Evolutionary conservation across 2,888 invertebrate species (phyloP), one percentile per base, ranked within the genome.

Genomic region (Hipparchia semele): DNA sequence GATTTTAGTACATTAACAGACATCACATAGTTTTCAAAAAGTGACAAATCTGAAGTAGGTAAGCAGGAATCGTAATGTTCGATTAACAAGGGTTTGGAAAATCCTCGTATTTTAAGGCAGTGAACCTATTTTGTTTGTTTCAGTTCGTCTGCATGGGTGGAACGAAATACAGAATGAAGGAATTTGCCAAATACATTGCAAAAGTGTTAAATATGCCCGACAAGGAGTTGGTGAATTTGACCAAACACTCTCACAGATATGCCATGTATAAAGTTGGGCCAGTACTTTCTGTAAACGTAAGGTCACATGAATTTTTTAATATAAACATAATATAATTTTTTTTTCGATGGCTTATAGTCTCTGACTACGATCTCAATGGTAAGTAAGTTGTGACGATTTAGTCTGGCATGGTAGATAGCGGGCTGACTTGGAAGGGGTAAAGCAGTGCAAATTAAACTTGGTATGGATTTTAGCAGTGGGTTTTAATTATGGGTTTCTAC

Each of bases 121-220:
- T 12, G 2, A 6, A 8, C 49, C 5, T 49, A 49, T 49, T 33
- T 33, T 59, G n/a, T 54, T 73, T 54, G 39, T 89, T 90, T 51
- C 89, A 96, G 96, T 96, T 96, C 81, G 95, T 96, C 1, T 96
- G 96, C 78, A 95, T 96, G 91, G 96, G 96, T 2, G 96, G 96
- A 0, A 96, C 96, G 0, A 95, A 96, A 46, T 86, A 93, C 49
- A 88, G 96, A 6, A 96, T 96, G 96, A 89, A 94, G 68, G 92
- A 93, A 69, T 95, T 96, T 76, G 96, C 96, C 0, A 82, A 92
- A 74, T 94, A 92, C 82, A 91, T 96, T 78, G 86, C 90, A 8
- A 79, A 89, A 0, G 89, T 95, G 51, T 85, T 96, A 1, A 87
- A 89, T 0, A 81, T 93, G 33, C 85, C 90, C 0, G 93, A 91